Evolutionary conservation across 1,140 invertebrate genomes (phyloP).

Genomic region (Trinorchestia longiramus): DNA sequence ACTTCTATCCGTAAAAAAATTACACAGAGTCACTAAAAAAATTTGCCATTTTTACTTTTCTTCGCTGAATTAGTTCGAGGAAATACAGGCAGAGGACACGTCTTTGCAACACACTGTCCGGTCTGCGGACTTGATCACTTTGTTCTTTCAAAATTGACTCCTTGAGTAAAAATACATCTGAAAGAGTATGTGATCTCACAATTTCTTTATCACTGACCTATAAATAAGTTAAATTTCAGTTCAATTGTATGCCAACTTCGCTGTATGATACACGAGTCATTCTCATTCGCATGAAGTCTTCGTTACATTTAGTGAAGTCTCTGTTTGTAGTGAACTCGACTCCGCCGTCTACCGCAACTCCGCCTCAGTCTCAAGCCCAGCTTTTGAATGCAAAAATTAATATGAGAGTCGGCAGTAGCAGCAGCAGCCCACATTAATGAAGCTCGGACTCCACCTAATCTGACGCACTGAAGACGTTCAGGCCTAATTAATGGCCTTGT

Average conservation of each 20-base stretch:
- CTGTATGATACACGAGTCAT: not conserved
- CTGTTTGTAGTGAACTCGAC: not conserved
- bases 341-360: not conserved
- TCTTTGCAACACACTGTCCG: not conserved
- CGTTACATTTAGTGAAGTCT: no score
- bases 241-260: not conserved
- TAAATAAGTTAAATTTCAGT: not conserved
- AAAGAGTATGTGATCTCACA: not conserved
- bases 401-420: not conserved
- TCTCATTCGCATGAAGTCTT: not conserved
- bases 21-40: not conserved
- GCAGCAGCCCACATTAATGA: not conserved
- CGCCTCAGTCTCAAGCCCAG: not conserved
- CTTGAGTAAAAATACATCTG: not conserved
- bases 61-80: not conserved
- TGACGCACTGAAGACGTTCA: not conserved
- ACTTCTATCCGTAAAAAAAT: not conserved
- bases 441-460: not conserved
- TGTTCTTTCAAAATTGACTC: no score
- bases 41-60: not conserved
- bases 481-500: conserved; percentile 6
- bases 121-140: not conserved
- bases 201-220: not conserved
- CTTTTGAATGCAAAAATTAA: not conserved
- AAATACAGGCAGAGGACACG: not conserved